A percentile compares a stretch with the other conserved stretches of the same genome.
phyloP scores from a whole-genome alignment of 1,140 invertebrate species.

The Potamilus streckersoni region DNA sequence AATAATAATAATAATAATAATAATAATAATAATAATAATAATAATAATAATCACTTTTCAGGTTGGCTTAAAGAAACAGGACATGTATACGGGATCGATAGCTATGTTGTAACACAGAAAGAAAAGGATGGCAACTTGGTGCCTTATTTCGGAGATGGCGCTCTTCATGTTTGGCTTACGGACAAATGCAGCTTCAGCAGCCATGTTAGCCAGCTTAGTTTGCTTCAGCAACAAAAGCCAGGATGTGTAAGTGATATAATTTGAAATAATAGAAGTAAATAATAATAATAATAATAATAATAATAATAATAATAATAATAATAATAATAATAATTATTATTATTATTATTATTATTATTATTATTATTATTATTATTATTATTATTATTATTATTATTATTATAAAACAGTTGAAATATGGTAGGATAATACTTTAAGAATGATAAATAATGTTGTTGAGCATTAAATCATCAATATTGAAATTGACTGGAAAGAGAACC shows the following conservation, averaged over 20 bases:
- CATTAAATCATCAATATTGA: too few species aligned
- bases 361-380: too few species aligned
- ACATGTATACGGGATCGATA: conserved; percentile 42
- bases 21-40: too few species aligned
- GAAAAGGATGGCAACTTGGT: conserved; percentile 31
- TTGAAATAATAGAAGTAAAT: conserved; percentile 13
- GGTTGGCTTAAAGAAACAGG: conserved; percentile 30
- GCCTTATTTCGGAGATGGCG: conserved; percentile 40
- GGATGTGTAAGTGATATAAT: conserved; percentile 38
- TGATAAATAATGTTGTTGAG: too few species aligned
- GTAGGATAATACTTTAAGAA: conserved; percentile 34
- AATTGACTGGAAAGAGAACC: too few species aligned
- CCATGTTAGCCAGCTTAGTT: conserved; percentile 43
- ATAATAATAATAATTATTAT: conserved; percentile 33
- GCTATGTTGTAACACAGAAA: conserved; percentile 37
- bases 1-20: too few species aligned
- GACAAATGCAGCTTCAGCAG: conserved; percentile 38
- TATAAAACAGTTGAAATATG: too few species aligned
- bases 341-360: too few species aligned
- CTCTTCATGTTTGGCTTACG: conserved; percentile 37
- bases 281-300: conserved; percentile 16
- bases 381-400: too few species aligned
- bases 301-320: conserved; percentile 25
- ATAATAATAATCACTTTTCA: background rate
- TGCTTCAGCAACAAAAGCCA: conserved; percentile 31